Conservation (phyloP, 1,140 invertebrate species). For the Bombus picipes region DNA sequence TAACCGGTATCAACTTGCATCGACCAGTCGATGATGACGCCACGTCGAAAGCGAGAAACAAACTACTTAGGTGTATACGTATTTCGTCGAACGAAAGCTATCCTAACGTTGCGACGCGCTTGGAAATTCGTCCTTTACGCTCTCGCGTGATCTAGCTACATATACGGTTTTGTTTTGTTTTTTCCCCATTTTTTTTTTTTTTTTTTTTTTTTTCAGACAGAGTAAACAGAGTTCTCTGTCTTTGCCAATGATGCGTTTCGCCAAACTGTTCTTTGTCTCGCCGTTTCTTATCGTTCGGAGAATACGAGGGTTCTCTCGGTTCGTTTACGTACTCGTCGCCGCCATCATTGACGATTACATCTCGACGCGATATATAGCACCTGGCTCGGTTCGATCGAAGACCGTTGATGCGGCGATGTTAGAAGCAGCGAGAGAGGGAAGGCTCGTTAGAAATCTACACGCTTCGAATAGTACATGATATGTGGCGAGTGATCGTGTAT, state of each 20-base stretch:
- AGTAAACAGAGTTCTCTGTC: background rate
- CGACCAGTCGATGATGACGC: background rate
- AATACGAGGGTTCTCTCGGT: fast-evolving
- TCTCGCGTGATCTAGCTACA: background rate
- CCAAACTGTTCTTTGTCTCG: constrained; percentile 8
- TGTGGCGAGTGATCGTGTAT: constrained; percentile 11
- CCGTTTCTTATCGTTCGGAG: too few relatives aligned
- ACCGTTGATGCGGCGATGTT: background rate
- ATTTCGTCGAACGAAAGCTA: constrained; percentile 32
- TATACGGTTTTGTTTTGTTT: too few relatives aligned
- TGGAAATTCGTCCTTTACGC: constrained; percentile 34
- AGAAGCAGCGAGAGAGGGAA: background rate
- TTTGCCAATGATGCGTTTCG: constrained; percentile 12
- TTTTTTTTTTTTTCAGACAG: too few relatives aligned
- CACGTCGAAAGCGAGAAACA: constrained; percentile 31
- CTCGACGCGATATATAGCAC: background rate
- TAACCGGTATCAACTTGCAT: background rate
- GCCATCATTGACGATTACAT: background rate
- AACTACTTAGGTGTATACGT: background rate
- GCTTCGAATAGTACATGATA: constrained; percentile 32
- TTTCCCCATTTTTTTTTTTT: too few relatives aligned
- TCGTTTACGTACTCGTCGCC: too few relatives aligned
- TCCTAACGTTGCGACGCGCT: constrained; percentile 17
- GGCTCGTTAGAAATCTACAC: constrained; percentile 25
- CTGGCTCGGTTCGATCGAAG: too few relatives aligned